Evolutionary conservation across 2,888 invertebrate genomes (phyloP), one percentile per base, ranked within the genome.

Genomic region (Tinea trinotella): DNA sequence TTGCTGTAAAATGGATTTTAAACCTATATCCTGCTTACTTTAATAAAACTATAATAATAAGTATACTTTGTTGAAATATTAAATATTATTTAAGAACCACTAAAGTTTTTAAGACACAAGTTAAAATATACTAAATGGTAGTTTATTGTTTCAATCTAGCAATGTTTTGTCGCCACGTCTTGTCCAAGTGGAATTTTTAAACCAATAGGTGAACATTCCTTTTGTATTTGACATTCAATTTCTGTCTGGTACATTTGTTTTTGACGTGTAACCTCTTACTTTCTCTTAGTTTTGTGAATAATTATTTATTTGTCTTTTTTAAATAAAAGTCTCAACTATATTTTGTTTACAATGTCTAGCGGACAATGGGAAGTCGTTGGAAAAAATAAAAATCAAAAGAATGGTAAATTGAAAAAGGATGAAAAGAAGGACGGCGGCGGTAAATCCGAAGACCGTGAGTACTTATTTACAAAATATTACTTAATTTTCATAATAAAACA

Each of bases 391-490:
- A 85, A 85, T 66, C 58, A 84, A 87, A 36, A 90, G 79, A 71
- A 87, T 82, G 76, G 76, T 58, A 86, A 87, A 62, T 71, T 62
- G 48, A 88, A 85, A 48, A 91, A 91, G 60, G 90, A 91, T 50
- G 90, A 87, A 60, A 90, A 89, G 69, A 90, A 89, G 65, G 77
- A 88, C 74, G 89, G 87, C 74, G 89, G 87, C 52, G 90, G 91
- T 19, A 93, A 92, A 86, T 84, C 92, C 59, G 93, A 93, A 68
- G 93, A 93, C 74, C 80, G 93, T 93, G 81, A 89, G 92, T 88
- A 52, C 56, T 60, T 40, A 52, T 48, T 40, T 40, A 40, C 40
- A 4, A 30, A 30, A 15, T 34, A n/a, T 52, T 53, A 40, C 53
- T 53, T 54, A 19, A 17, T 46, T 46, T 46, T 10, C 46, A 19